phyloP scores from a whole-genome alignment of 2,888 invertebrate species.

The Drosophila pseudotakahashii region DNA sequence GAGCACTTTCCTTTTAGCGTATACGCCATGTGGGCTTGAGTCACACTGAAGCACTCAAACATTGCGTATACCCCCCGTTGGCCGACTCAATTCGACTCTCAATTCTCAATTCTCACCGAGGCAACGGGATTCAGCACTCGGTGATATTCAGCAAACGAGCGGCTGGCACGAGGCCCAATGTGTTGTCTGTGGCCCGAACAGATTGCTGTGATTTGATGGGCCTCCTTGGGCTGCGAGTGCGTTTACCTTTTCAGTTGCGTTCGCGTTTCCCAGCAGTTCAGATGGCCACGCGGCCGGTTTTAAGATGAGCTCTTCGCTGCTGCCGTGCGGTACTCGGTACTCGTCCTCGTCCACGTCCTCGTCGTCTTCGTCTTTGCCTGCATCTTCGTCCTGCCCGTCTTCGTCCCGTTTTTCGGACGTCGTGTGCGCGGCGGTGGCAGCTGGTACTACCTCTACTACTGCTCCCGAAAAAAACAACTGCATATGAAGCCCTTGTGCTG shows the following conservation, averaged over 20 bases:
- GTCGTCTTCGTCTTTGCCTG: slow-evolving; percentile 24
- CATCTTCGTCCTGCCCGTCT: slow-evolving; percentile 22
- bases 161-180: slow-evolving; percentile 32
- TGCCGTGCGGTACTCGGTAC: slow-evolving; percentile 33
- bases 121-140: slow-evolving; percentile 11
- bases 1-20: not conserved
- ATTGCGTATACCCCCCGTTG: slow-evolving; percentile 43
- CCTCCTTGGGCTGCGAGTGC: slow-evolving; percentile 73
- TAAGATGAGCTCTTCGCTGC: slow-evolving; percentile 34
- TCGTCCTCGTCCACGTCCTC: slow-evolving; percentile 17
- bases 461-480: slow-evolving; percentile 52
- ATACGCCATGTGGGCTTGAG: slow-evolving; percentile 6
- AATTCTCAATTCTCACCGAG: slow-evolving; percentile 4
- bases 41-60: not conserved
- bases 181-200: slow-evolving; percentile 68
- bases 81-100: slow-evolving; percentile 43
- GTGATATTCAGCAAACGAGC: slow-evolving; percentile 38
- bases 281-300: slow-evolving; percentile 73
- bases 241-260: slow-evolving; percentile 84
- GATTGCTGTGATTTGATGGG: slow-evolving; percentile 66
- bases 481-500: slow-evolving; percentile 69
- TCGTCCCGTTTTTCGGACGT: slow-evolving; percentile 25
- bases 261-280: slow-evolving; percentile 84
- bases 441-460: slow-evolving; percentile 15
- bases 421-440: slow-evolving; percentile 37